Conservation (phyloP, 1,140 invertebrate genomes). For the Drosophila simulans region DNA sequence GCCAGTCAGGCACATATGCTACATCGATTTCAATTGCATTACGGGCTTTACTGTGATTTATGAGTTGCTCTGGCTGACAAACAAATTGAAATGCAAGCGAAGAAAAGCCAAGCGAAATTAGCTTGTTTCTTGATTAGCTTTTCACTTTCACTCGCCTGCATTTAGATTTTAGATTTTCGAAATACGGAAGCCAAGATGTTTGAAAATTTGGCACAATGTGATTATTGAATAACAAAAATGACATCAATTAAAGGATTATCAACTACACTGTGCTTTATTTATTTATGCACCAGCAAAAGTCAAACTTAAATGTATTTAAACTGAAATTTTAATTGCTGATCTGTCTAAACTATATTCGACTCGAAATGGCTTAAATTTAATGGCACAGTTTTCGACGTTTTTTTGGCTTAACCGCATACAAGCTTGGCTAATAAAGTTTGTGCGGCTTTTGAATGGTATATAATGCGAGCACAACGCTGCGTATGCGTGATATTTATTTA, state of each 20-base stretch:
- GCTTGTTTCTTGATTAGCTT: conserved; percentile 19
- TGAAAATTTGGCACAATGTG: background rate
- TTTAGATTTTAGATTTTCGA: background rate
- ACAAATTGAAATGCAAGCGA: conserved; percentile 22
- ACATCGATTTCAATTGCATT: conserved; percentile 51
- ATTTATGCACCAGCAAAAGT: background rate
- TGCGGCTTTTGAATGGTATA: background rate
- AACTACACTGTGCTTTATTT: background rate
- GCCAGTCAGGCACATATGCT: conserved; percentile 24
- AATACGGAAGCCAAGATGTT: background rate
- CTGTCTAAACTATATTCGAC: background rate
- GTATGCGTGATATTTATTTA: conserved; percentile 43
- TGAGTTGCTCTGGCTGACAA: conserved; percentile 24
- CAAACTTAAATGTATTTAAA: background rate
- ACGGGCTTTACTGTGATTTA: conserved; percentile 42
- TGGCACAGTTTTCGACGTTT: background rate
- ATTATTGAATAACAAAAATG: background rate
- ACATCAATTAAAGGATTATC: background rate
- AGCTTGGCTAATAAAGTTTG: background rate
- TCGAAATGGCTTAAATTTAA: background rate
- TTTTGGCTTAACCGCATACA: background rate
- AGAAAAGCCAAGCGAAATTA: background rate
- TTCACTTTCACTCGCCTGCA: background rate
- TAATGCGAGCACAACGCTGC: conserved; percentile 2
- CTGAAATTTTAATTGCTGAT: background rate